Percentiles rank a stretch among this genome's conserved stretches.
phyloP scores from a whole-genome alignment of 1,140 invertebrate species.

The Drosophila kurseongensis region DNA sequence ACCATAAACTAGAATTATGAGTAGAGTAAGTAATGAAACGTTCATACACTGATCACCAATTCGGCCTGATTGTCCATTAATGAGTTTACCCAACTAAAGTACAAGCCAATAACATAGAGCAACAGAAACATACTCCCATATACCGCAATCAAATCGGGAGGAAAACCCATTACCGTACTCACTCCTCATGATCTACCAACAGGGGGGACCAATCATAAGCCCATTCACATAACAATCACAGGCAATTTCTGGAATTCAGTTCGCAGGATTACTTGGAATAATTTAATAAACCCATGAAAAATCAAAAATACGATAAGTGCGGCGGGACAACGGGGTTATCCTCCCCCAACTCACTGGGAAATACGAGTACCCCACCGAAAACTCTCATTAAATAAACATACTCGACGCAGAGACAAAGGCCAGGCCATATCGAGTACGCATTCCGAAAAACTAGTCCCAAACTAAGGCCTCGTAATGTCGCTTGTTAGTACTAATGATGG shows the following conservation, averaged over 20 bases:
- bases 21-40: slow-evolving; percentile 51
- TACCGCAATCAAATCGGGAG: slow-evolving; percentile 38
- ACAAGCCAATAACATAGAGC: slow-evolving; percentile 20
- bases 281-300: slow-evolving; percentile 81
- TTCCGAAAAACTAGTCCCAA: slow-evolving; percentile 51
- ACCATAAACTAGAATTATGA: slow-evolving; percentile 27
- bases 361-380: slow-evolving; percentile 66
- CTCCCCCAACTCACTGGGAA: slow-evolving; percentile 36
- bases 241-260: slow-evolving; percentile 62
- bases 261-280: slow-evolving; percentile 60
- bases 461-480: slow-evolving; percentile 69
- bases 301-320: slow-evolving; percentile 73
- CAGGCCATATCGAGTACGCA: slow-evolving; percentile 66
- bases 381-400: slow-evolving; percentile 72
- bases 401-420: slow-evolving; percentile 17
- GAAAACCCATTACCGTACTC: slow-evolving; percentile 40
- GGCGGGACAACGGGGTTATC: slow-evolving; percentile 12
- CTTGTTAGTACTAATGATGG: slow-evolving; percentile 83
- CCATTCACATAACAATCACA: slow-evolving; percentile 52
- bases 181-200: slow-evolving; percentile 17
- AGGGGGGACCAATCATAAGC: slow-evolving; percentile 25
- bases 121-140: slow-evolving; percentile 4
- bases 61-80: slow-evolving; percentile 30
- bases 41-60: slow-evolving; percentile 37
- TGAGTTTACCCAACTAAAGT: slow-evolving; percentile 35